Conservation (phyloP, 2,888 invertebrate species). For the Apotomis turbidana region DNA sequence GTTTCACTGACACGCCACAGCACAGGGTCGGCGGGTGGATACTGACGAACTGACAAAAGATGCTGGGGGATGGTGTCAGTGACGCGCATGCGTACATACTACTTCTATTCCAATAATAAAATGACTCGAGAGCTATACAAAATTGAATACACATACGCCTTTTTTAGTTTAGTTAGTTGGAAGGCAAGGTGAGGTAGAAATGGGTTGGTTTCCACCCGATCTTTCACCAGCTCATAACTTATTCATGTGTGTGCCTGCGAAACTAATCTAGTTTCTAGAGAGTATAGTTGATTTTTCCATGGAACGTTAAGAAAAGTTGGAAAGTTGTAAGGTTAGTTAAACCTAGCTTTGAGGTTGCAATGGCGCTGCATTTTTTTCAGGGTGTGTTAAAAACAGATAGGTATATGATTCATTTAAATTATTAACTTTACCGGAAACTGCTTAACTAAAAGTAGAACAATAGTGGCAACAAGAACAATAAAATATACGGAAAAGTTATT, state of each 20-base stretch:
- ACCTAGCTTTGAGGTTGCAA: conserved; percentile 6
- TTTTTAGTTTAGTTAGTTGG: background rate
- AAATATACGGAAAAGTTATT: too few species aligned
- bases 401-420: background rate
- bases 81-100: conserved; percentile 23
- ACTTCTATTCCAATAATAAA: background rate
- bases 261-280: background rate
- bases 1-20: background rate
- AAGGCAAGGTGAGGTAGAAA: conserved; percentile 15
- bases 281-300: background rate
- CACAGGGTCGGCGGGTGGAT: conserved; percentile 9
- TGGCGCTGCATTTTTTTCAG: conserved; percentile 15
- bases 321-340: background rate
- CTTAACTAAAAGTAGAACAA: too few species aligned
- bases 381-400: background rate
- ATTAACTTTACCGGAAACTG: too few species aligned
- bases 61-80: conserved; percentile 25
- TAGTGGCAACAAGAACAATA: too few species aligned
- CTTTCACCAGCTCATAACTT: background rate
- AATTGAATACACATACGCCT: background rate
- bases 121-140: background rate
- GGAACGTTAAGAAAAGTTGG: background rate
- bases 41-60: conserved; percentile 32
- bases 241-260: background rate
- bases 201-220: background rate